phyloP scores from a whole-genome alignment of 2,797 vertebrate genomes.

The Acipenser oxyrinchus region DNA sequence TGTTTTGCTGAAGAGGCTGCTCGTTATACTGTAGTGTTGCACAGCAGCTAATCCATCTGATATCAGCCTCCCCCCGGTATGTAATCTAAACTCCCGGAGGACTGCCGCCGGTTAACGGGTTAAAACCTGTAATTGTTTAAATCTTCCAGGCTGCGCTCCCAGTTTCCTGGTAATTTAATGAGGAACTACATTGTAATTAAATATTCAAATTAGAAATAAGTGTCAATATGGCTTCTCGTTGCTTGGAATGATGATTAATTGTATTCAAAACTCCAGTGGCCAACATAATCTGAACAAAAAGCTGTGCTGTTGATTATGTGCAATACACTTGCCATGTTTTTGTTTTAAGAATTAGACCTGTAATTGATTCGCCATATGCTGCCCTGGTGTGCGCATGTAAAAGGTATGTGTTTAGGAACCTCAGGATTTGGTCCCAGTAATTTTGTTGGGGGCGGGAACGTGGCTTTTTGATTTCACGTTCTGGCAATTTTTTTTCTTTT shows the following conservation, averaged over 20 bases:
- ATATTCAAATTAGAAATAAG: conserved; percentile 90
- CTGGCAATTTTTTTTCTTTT: background rate
- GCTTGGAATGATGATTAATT: conserved; percentile 97
- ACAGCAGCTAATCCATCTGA: too few species aligned
- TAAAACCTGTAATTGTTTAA: conserved; percentile 70
- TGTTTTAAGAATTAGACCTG: conserved; percentile 84
- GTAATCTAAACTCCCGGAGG: too few species aligned
- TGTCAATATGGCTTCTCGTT: conserved; percentile 90
- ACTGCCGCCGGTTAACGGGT: conserved; percentile 54
- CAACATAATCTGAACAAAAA: conserved; percentile 64
- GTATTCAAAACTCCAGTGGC: conserved; percentile 92
- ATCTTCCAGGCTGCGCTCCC: conserved; percentile 75
- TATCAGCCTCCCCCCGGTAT: too few species aligned
- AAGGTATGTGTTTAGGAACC: conserved; percentile 68
- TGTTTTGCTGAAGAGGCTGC: too few species aligned
- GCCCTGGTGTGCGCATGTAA: conserved; percentile 56
- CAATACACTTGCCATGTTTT: conserved; percentile 77
- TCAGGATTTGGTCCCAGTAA: conserved; percentile 55
- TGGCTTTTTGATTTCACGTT: too few species aligned
- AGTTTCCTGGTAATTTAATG: conserved; percentile 83
- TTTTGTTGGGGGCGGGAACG: conserved; percentile 21
- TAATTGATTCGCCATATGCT: conserved; percentile 99
- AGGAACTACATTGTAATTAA: conserved; percentile 91
- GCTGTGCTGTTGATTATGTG: conserved; percentile 78
- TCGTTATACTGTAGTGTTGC: too few species aligned